These are phyloP conservation scores for Drosophila vallismaia DNA, from an alignment of 2,888 invertebrate species.

Conservation along the genomic window DNA sequence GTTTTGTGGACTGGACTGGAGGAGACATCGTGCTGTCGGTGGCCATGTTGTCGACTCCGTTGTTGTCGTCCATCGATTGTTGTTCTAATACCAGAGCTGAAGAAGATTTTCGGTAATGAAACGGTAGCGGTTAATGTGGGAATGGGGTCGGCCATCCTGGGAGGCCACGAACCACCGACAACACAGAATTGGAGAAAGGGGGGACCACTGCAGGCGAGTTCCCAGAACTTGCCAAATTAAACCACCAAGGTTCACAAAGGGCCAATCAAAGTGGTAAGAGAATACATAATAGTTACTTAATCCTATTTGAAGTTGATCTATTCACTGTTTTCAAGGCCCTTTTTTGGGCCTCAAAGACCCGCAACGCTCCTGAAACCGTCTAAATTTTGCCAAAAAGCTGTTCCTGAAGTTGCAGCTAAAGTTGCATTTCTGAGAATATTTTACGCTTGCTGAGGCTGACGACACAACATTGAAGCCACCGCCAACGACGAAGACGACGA, in stretches of 20 bases:
- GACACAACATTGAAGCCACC: conserved; percentile 66
- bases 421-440: conserved; percentile 78
- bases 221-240: conserved; percentile 11
- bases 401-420: conserved; percentile 61
- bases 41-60: conserved; percentile 43
- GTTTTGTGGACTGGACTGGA: neutral
- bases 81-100: conserved; percentile 57
- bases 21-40: conserved; percentile 59
- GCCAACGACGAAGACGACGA: conserved; percentile 59
- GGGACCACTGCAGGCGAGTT: conserved; percentile 97
- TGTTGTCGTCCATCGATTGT: conserved; percentile 52
- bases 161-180: neutral
- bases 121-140: conserved; percentile 65
- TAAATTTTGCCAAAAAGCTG: conserved; percentile 38
- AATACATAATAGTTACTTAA: neutral
- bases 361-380: conserved; percentile 33
- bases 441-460: conserved; percentile 72
- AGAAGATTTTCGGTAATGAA: conserved; percentile 64
- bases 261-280: neutral
- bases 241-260: conserved; percentile 24
- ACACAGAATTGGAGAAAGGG: conserved; percentile 85
- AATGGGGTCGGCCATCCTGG: conserved; percentile 37
- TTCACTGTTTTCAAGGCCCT: conserved; percentile 11
- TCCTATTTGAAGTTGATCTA: neutral
- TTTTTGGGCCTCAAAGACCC: conserved; percentile 17